These are phyloP conservation scores for Conus canariensis DNA, from an alignment of 2,888 invertebrate genomes.

Conservation along the genomic window DNA sequence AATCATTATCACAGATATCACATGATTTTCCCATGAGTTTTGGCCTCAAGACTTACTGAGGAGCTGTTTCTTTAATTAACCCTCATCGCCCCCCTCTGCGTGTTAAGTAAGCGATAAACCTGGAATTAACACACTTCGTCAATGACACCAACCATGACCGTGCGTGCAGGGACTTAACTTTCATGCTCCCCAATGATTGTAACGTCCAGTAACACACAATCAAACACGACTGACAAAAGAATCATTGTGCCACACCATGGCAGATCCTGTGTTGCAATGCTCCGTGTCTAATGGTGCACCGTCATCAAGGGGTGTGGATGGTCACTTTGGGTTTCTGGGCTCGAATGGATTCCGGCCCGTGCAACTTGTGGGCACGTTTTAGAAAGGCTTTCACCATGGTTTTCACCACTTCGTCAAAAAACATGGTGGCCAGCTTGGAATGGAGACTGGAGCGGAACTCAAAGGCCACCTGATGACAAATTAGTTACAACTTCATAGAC, in stretches of 20 bases:
- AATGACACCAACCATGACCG: no score
- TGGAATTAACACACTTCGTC: no score
- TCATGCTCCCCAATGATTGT: not conserved
- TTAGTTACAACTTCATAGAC: not conserved
- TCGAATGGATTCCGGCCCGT: constrained; percentile 82
- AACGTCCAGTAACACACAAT: not conserved
- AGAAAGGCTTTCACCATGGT: constrained; percentile 97
- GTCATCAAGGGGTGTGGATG: constrained; percentile 61
- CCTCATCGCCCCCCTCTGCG: no score
- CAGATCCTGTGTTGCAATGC: not conserved
- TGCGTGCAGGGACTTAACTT: no score
- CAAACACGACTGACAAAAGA: not conserved
- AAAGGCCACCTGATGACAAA: constrained; percentile 82
- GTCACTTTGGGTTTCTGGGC: constrained; percentile 66
- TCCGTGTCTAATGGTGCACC: not conserved
- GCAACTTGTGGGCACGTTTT: constrained; percentile 88
- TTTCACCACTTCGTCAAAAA: constrained; percentile 97
- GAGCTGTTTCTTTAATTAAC: no score
- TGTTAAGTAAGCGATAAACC: no score
- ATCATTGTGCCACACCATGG: not conserved
- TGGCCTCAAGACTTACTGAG: no score
- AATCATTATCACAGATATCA: no score
- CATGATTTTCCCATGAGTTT: no score
- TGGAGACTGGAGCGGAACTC: constrained; percentile 94
- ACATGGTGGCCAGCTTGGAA: constrained; percentile 92